Conservation (phyloP, 2,113 vertebrate species). For the Anseranas semipalmata region DNA sequence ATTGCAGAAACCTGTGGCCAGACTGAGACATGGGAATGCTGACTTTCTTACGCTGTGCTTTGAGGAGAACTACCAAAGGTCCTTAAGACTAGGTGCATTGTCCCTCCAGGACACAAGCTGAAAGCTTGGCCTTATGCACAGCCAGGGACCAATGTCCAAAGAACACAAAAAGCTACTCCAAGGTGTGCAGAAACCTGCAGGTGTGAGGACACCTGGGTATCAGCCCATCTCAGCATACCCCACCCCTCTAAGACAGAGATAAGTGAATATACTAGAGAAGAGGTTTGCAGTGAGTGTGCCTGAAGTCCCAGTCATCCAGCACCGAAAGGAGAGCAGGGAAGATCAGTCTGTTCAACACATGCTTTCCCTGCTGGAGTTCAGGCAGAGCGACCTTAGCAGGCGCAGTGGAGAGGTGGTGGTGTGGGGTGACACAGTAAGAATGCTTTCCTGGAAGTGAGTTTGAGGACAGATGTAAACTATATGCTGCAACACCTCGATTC, state of each 20-base stretch:
- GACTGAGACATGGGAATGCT: not conserved
- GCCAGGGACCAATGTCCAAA: not conserved
- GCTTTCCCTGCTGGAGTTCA: not conserved
- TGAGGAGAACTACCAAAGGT: not conserved
- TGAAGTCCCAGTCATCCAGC: not conserved
- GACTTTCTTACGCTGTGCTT: not conserved
- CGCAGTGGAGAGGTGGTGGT: not conserved
- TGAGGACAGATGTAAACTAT: slow-evolving; percentile 56
- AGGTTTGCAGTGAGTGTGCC: not conserved
- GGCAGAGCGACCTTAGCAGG: not conserved
- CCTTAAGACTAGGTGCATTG: not conserved
- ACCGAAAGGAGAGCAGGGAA: not conserved
- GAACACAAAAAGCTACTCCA: not conserved
- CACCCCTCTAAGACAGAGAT: not conserved
- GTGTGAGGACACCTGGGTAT: not conserved
- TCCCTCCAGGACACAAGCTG: not conserved
- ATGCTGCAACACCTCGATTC: slow-evolving; percentile 30
- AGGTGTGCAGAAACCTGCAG: not conserved
- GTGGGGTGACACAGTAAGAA: not conserved
- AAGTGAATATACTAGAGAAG: not conserved
- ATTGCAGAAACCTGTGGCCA: not conserved
- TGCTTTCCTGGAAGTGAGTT: slow-evolving; percentile 66
- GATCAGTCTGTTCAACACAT: fast-evolving
- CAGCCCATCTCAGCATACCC: not conserved
- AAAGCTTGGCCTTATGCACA: not conserved